phyloP scores from a whole-genome alignment of 1,140 invertebrate species.

The Sarcophaga bullata region DNA sequence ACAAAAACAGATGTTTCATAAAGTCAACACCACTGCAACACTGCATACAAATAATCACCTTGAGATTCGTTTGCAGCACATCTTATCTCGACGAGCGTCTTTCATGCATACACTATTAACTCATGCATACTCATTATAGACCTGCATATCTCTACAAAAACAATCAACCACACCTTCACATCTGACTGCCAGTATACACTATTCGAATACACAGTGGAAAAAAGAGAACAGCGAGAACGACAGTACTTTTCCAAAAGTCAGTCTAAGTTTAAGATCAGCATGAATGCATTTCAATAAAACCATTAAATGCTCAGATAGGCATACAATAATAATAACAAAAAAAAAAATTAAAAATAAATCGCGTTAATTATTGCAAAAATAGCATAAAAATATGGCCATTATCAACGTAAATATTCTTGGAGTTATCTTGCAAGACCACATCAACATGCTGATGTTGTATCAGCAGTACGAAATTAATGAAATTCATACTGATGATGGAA shows the following conservation, averaged over 20 bases:
- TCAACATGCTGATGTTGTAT: too few relatives aligned
- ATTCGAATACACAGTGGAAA: too few relatives aligned
- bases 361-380: neutral
- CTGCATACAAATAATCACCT: neutral
- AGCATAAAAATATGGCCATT: neutral
- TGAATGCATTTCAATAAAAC: neutral
- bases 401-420: neutral
- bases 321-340: neutral
- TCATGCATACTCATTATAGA: neutral
- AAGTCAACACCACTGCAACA: neutral
- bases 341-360: neutral
- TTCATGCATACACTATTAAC: neutral
- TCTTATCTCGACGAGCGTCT: neutral
- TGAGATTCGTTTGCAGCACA: neutral
- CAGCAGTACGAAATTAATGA: too few relatives aligned
- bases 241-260: constrained; percentile 18
- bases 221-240: too few relatives aligned
- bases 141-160: neutral
- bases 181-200: neutral
- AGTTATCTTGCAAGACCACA: too few relatives aligned
- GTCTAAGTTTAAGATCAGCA: neutral
- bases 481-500: too few relatives aligned
- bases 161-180: neutral
- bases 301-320: neutral
- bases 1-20: neutral